Evolutionary conservation across 2,113 vertebrate species (phyloP).

Genomic region (Willisornis vidua): DNA sequence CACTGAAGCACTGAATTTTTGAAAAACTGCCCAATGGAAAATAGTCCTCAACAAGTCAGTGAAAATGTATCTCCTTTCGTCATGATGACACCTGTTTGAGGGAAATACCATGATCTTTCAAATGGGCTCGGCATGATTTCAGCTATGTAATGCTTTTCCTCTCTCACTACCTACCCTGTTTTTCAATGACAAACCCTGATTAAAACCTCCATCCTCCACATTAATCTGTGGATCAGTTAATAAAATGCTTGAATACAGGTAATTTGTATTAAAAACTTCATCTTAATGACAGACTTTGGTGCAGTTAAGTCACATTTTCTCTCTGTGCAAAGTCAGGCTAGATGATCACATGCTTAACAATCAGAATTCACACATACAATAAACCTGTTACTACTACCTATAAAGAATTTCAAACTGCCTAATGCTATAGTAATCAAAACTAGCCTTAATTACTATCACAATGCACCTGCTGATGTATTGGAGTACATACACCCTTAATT

Average conservation of each 20-base stretch:
- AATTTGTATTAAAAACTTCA: conserved; percentile 25
- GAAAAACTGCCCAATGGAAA: neutral
- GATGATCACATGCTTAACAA: neutral
- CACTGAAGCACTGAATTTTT: neutral
- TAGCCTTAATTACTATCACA: conserved; percentile 30
- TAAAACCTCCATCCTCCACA: neutral
- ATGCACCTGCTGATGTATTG: neutral
- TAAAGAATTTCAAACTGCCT: conserved; percentile 29
- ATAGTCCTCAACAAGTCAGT: neutral
- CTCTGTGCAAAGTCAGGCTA: neutral
- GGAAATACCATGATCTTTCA: neutral
- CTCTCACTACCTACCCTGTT: neutral
- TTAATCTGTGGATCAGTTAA: neutral
- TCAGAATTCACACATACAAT: conserved; percentile 19
- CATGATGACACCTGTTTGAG: neutral
- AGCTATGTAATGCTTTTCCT: neutral
- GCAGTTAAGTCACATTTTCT: neutral
- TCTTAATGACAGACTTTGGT: neutral
- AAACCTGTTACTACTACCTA: conserved; percentile 3
- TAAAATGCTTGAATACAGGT: neutral
- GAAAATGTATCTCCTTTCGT: neutral
- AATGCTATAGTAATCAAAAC: conserved; percentile 24
- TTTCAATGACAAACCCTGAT: neutral
- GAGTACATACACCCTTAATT: conserved; percentile 9
- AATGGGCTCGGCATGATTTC: neutral